A percentile compares a stretch with the other conserved stretches of the same genome.
phyloP scores from a whole-genome alignment of 2,888 invertebrate genomes.

The Philereme transversata region DNA sequence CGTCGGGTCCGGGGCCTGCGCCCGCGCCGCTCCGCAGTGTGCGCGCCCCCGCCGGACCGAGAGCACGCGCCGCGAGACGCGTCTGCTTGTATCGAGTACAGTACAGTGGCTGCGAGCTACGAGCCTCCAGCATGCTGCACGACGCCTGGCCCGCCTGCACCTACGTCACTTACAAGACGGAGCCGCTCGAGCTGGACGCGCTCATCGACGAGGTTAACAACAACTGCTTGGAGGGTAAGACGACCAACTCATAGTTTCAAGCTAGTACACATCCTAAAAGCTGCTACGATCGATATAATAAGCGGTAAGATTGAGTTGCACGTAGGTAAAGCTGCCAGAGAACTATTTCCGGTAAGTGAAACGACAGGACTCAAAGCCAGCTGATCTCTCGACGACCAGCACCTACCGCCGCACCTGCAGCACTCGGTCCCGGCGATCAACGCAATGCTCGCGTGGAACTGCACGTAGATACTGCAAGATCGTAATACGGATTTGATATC shows the following conservation, averaged over 20 bases:
- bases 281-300: neutral
- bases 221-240: slow-evolving; percentile 65
- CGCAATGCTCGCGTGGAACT: too few relatives aligned
- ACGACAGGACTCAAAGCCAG: too few relatives aligned
- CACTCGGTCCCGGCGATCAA: too few relatives aligned
- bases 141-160: slow-evolving; percentile 61
- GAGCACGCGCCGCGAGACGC: slow-evolving; percentile 13
- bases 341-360: too few relatives aligned
- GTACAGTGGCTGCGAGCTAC: slow-evolving; percentile 30
- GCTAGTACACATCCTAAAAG: neutral
- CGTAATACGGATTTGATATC: too few relatives aligned
- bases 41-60: slow-evolving; percentile 40
- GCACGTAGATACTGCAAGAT: too few relatives aligned
- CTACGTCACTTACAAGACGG: slow-evolving; percentile 52
- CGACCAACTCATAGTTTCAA: too few relatives aligned
- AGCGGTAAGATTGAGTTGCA: too few relatives aligned
- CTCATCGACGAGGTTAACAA: slow-evolving; percentile 74
- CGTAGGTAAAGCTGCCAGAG: too few relatives aligned
- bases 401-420: too few relatives aligned
- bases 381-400: too few relatives aligned
- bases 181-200: slow-evolving; percentile 66
- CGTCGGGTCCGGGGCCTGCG: slow-evolving; percentile 34
- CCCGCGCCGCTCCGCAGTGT: slow-evolving; percentile 41
- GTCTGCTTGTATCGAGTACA: neutral
- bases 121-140: slow-evolving; percentile 60